phyloP scores from a whole-genome alignment of 2,113 vertebrate genomes.

The Micronycteris hirsuta region DNA sequence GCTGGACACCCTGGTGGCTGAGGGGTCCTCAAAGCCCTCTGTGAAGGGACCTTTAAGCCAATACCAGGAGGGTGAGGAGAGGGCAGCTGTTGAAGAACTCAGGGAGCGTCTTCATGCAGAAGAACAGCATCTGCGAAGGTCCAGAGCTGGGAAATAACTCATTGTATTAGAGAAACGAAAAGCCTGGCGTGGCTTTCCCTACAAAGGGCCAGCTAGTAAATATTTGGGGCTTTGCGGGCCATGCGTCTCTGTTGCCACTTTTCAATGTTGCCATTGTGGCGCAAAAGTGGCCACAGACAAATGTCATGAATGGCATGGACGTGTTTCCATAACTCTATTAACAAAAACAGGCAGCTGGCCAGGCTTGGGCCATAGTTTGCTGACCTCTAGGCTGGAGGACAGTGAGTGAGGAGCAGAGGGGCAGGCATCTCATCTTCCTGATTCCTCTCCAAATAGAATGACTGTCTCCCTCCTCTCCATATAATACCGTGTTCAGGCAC shows the following conservation, averaged over 20 bases:
- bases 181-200: background rate
- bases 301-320: background rate
- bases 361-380: background rate
- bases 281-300: background rate
- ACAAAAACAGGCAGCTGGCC: background rate
- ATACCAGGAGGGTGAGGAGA: background rate
- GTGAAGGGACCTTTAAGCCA: background rate
- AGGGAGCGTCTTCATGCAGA: background rate
- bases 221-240: background rate
- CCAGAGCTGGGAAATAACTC: background rate
- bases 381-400: background rate
- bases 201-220: background rate
- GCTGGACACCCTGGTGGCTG: too few relatives aligned
- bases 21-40: background rate
- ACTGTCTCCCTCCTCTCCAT: background rate
- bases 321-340: too few relatives aligned
- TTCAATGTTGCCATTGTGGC: background rate
- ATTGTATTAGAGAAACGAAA: too few relatives aligned
- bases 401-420: background rate
- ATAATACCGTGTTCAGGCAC: background rate
- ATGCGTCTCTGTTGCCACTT: background rate
- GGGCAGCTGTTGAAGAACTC: background rate
- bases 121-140: background rate
- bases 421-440: background rate
- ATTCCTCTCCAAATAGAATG: background rate